Conservation (phyloP, 2,113 vertebrate genomes). For the Anolis carolinensis region DNA sequence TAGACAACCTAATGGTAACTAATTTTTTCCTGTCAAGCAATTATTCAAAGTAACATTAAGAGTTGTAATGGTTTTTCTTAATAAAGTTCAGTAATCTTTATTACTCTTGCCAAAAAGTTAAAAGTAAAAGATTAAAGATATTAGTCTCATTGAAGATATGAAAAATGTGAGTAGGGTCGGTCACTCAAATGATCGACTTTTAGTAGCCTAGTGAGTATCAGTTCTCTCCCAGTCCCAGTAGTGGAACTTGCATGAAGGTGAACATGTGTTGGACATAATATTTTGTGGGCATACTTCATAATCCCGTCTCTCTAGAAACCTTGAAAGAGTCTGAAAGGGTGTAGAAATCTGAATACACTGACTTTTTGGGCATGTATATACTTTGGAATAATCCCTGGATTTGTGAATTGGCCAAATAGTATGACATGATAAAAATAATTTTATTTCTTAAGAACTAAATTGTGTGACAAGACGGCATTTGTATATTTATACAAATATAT, state of each 20-base stretch:
- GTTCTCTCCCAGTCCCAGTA: background rate
- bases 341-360: background rate
- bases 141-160: background rate
- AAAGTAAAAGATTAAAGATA: background rate
- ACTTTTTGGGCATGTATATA: background rate
- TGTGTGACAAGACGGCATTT: background rate
- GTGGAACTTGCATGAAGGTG: background rate
- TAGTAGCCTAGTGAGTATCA: background rate
- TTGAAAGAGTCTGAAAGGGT: background rate
- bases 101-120: background rate
- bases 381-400: background rate
- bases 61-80: conserved; percentile 9
- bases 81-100: background rate
- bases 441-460: background rate
- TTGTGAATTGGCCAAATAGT: background rate
- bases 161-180: background rate
- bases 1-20: conserved; percentile 96
- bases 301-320: background rate
- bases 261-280: background rate
- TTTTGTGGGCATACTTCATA: background rate
- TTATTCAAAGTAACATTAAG: conserved; percentile 25
- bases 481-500: background rate
- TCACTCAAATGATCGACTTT: background rate
- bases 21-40: conserved; percentile 47
- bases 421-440: background rate